Percentiles rank a stretch among this genome's conserved stretches.
These are phyloP conservation scores for Mus pahari DNA, from an alignment of 2,113 vertebrate species.

Conservation along the genomic window DNA sequence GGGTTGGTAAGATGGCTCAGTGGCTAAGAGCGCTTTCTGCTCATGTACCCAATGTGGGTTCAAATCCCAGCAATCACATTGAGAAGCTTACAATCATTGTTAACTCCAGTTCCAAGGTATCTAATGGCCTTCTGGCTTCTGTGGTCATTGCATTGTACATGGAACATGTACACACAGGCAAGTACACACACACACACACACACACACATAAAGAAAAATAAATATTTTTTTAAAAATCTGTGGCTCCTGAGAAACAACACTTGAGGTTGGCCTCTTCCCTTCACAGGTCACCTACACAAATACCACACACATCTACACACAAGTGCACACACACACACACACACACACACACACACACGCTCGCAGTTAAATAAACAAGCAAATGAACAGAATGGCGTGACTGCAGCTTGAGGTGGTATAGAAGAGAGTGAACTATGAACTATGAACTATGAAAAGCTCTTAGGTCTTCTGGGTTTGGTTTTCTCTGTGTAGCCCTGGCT, in stretches of 20 bases:
- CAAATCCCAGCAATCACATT: background rate
- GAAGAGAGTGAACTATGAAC: background rate
- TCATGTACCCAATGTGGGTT: background rate
- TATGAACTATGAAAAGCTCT: background rate
- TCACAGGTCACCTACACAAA: background rate
- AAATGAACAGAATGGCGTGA: background rate
- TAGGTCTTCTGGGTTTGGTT: background rate
- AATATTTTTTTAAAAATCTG: background rate
- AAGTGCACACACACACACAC: background rate
- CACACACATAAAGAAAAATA: background rate
- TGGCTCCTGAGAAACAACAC: background rate
- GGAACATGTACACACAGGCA: background rate
- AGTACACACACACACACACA: too few species aligned
- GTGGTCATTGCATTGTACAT: background rate
- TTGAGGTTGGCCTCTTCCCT: background rate
- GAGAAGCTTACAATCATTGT: background rate
- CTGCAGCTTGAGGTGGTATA: background rate
- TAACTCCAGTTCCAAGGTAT: background rate
- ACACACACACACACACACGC: background rate
- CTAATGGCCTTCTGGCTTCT: background rate
- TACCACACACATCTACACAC: background rate
- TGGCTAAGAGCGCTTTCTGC: background rate
- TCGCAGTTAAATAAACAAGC: background rate
- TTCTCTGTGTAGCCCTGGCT: background rate
- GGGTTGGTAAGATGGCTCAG: background rate